Evolutionary conservation across 2,888 invertebrate species (phyloP).

Genomic region (Lycocerus yunnanus): DNA sequence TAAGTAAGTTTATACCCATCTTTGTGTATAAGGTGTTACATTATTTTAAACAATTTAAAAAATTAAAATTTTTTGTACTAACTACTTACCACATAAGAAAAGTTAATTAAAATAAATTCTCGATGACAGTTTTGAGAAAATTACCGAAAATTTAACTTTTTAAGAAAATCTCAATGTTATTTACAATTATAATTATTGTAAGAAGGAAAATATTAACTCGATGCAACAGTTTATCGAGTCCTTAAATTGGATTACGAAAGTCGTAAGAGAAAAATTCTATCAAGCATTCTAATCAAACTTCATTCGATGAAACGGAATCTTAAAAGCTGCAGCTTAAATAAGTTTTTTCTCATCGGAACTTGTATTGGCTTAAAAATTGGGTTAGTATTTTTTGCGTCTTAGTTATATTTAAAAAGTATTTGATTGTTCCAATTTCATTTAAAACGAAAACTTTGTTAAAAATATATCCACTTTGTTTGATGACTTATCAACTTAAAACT

Average conservation of each 20-base stretch:
- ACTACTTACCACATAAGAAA: background rate
- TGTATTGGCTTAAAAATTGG: background rate
- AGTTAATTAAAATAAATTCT: background rate
- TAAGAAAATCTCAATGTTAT: background rate
- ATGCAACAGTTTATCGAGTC: constrained; percentile 15
- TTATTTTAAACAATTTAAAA: background rate
- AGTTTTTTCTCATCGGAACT: background rate
- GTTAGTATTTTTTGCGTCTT: background rate
- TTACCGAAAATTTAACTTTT: background rate
- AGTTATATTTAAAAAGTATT: background rate
- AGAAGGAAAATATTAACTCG: background rate
- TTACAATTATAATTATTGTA: background rate
- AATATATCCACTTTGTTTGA: background rate
- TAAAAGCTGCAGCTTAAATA: background rate
- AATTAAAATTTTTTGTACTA: background rate
- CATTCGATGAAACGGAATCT: background rate
- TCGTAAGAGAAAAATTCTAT: constrained; percentile 7
- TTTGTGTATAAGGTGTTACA: background rate
- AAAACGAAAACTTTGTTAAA: background rate
- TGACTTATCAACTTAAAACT: background rate
- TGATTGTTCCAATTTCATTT: background rate
- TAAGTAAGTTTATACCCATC: background rate
- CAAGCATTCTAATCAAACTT: background rate
- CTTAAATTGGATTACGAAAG: constrained; percentile 8
- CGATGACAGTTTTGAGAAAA: background rate